A percentile compares a stretch with the other conserved stretches of the same genome.
These are phyloP conservation scores for Trichopria drosophilae DNA, from an alignment of 2,888 invertebrate genomes.

Conservation along the genomic window DNA sequence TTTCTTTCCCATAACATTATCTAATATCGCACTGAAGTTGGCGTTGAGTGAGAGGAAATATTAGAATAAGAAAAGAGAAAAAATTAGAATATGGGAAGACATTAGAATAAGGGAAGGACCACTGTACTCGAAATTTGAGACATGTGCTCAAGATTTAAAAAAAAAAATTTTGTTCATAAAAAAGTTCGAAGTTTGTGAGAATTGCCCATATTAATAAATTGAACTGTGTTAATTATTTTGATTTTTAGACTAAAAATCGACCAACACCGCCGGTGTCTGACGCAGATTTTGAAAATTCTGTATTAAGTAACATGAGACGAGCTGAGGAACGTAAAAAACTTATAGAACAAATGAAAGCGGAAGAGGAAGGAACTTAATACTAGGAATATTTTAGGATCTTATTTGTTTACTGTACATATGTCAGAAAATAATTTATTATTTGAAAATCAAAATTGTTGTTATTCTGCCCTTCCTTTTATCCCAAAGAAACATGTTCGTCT, in stretches of 20 bases:
- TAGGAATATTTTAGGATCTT: constrained; percentile 3
- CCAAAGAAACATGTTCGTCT: constrained; percentile 27
- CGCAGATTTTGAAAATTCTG: constrained; percentile 80
- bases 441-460: background rate
- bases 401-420: constrained; percentile 18
- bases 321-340: constrained; percentile 81
- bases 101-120: too few relatives aligned
- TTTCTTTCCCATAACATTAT: too few relatives aligned
- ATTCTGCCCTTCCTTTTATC: constrained; percentile 5
- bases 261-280: constrained; percentile 55
- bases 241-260: constrained; percentile 32
- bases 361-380: constrained; percentile 57
- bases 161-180: too few relatives aligned
- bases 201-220: too few relatives aligned
- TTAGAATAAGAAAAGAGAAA: too few relatives aligned
- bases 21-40: too few relatives aligned
- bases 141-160: too few relatives aligned
- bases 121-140: too few relatives aligned
- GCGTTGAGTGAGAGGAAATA: too few relatives aligned
- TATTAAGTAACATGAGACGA: constrained; percentile 77
- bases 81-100: too few relatives aligned
- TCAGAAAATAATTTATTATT: constrained; percentile 20
- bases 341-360: constrained; percentile 70
- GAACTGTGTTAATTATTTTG: background rate
- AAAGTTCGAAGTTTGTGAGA: too few relatives aligned